A percentile compares a stretch with the other conserved stretches of the same genome.
phyloP scores from a whole-genome alignment of 2,797 vertebrate species.

The Scomberomorus guttatus region DNA sequence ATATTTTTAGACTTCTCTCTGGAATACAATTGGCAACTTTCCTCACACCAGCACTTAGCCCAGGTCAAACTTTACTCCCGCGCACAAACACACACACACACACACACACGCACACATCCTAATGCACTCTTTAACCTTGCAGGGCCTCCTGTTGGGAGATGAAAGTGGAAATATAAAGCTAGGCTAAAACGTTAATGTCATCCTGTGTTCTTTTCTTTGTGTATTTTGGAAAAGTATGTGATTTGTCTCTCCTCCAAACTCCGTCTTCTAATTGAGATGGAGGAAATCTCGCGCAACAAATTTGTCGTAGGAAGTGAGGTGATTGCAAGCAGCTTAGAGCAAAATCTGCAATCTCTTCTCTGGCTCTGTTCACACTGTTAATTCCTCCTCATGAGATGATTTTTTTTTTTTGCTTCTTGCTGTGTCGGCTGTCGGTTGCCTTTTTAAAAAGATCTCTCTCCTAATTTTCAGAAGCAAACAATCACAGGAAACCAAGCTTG shows the following conservation, averaged over 20 bases:
- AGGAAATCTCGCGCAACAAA: constrained; percentile 57
- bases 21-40: constrained; percentile 46
- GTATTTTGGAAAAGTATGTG: constrained; percentile 17
- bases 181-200: constrained; percentile 26
- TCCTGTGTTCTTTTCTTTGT: constrained; percentile 33
- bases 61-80: constrained; percentile 19
- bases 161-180: constrained; percentile 1
- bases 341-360: constrained; percentile 68
- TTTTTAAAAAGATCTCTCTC: constrained; percentile 22
- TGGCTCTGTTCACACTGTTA: constrained; percentile 57
- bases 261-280: constrained; percentile 30
- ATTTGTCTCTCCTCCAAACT: constrained; percentile 13
- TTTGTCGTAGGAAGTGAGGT: constrained; percentile 30
- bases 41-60: constrained; percentile 38
- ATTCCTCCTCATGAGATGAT: constrained; percentile 65
- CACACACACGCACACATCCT: constrained; percentile 33
- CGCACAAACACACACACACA: constrained; percentile 42
- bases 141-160: constrained; percentile 1
- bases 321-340: constrained; percentile 74
- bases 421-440: constrained; percentile 33
- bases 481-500: background rate
- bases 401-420: constrained; percentile 47
- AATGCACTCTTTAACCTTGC: constrained; percentile 47
- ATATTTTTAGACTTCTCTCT: constrained; percentile 65
- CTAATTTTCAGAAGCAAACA: constrained; percentile 32